Evolutionary conservation across 1,140 invertebrate species (phyloP).

Genomic region (Wasmannia auropunctata): DNA sequence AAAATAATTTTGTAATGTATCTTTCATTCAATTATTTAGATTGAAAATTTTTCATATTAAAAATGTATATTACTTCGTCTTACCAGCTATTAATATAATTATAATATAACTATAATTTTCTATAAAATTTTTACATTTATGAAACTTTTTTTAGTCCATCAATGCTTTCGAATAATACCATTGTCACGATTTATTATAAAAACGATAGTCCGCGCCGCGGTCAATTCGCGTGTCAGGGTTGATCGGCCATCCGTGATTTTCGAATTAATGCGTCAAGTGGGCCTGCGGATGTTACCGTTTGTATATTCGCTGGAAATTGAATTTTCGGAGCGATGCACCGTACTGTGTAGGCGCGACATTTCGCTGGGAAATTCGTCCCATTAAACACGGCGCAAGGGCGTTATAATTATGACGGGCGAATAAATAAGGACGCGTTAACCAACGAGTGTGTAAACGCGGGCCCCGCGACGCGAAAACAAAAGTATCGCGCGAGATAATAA

Average conservation of each 20-base stretch:
- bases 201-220: neutral
- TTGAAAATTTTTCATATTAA: neutral
- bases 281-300: conserved; percentile 7
- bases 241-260: conserved; percentile 36
- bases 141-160: neutral
- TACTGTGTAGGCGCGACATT: conserved; percentile 20
- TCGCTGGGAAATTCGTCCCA: conserved; percentile 27
- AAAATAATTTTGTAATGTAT: neutral
- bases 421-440: conserved; percentile 45
- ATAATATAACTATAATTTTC: no score
- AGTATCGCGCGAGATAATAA: conserved; percentile 36
- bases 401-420: conserved; percentile 44
- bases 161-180: neutral
- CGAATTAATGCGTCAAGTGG: conserved; percentile 44
- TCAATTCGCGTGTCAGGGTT: neutral
- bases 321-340: conserved; percentile 5
- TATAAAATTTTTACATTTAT: neutral
- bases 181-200: conserved; percentile 28
- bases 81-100: neutral
- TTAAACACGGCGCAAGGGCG: conserved; percentile 33
- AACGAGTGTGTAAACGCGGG: conserved; percentile 31
- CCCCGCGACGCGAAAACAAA: conserved; percentile 11
- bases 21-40: neutral
- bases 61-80: neutral
- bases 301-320: conserved; percentile 4